A percentile compares a stretch with the other conserved stretches of the same genome.
These are phyloP conservation scores for Zoanthus gigantus DNA, from an alignment of 92 coral and sea anemone species.

Conservation along the genomic window DNA sequence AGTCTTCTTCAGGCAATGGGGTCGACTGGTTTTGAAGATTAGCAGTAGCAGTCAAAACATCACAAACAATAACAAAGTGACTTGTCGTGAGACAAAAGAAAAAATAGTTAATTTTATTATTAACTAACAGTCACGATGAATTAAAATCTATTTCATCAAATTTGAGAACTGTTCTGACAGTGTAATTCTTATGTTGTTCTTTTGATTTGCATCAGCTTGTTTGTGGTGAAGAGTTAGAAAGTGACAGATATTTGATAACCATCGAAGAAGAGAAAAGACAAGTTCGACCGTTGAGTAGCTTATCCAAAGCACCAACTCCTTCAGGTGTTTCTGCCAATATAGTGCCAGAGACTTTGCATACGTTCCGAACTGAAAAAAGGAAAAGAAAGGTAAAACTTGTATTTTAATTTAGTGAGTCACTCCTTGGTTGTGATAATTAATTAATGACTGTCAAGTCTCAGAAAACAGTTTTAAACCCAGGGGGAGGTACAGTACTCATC, in stretches of 20 bases:
- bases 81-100: too few relatives aligned
- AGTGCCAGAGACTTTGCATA: background rate
- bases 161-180: background rate
- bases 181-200: background rate
- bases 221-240: constrained; percentile 86
- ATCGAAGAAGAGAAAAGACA: constrained; percentile 73
- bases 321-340: background rate
- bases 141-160: too few relatives aligned
- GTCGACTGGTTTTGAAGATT: too few relatives aligned
- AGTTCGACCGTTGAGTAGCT: background rate
- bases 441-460: too few relatives aligned
- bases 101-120: too few relatives aligned
- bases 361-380: background rate
- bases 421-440: background rate
- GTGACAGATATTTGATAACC: constrained; percentile 89
- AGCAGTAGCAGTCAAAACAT: too few relatives aligned
- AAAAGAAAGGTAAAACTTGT: constrained; percentile 18
- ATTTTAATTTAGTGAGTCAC: background rate
- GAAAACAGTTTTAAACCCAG: too few relatives aligned
- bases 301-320: background rate
- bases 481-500: too few relatives aligned
- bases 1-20: too few relatives aligned
- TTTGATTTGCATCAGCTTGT: constrained; percentile 51
- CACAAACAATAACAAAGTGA: too few relatives aligned
- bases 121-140: too few relatives aligned